Evolutionary conservation across 2,113 vertebrate species (phyloP), one percentile per base, ranked within the genome.

Genomic region (Toxostoma redivivum): DNA sequence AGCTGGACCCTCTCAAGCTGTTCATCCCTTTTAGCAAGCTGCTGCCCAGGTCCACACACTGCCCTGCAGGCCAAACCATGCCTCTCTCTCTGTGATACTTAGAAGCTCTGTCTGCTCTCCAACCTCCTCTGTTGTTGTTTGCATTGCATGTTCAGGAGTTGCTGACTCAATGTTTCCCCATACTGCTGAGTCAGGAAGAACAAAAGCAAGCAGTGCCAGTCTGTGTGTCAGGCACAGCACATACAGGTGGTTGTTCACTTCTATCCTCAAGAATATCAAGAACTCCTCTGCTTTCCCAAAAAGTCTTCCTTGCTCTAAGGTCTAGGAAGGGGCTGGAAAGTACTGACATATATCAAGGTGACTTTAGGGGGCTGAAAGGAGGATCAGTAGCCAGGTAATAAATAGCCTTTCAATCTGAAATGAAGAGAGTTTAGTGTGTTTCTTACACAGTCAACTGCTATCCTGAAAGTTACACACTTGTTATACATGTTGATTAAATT

Each of bases 141-240:
- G 66, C 54, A 71, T 27, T 12, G 28, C 23, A 15, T 47, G 80
- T 81, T 84, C n/a, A 61, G 77, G 81, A 77, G 35, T n/a, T 77
- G 77, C 94, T 96, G 81, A 97, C 64, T 97, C 80, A 96, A 11
- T 73, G 44, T 66, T 81, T 53, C 62, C 87, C 86, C 64, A 72
- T 81, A 58, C 35, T 91, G 62, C 94, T 95, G 92, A 95, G 47
- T 94, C 81, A 92, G 83, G 88, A 81, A 50, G 66, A 66, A 51
- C 51, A 64, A 44, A 51, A 58, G 51, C 31, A 70, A 53, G 77
- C 30, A 30, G 45, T 12, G 37, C 58, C 2, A 2, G 45, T 45
- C 44, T 48, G 13, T 11, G 4, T 40, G 35, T 95, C 81, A 94
- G 50, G 50, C 44, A 53, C 30, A 35, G 24, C 53, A 71, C 53